Percentiles rank a stretch among this genome's conserved stretches.
Conservation (phyloP, 1,140 invertebrate genomes). For the Diorhabda elongata region DNA sequence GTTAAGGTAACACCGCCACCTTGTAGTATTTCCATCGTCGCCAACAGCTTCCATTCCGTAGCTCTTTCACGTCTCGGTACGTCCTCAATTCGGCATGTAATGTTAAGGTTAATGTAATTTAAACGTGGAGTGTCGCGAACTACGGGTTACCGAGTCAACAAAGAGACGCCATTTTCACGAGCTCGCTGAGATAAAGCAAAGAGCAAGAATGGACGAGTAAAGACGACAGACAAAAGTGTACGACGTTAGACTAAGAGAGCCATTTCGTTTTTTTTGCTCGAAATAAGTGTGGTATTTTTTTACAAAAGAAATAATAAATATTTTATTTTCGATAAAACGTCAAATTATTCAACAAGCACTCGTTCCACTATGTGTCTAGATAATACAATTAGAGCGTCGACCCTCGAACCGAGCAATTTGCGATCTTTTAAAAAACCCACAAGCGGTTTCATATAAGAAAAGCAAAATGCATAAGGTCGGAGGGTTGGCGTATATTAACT, state of each 20-base stretch:
- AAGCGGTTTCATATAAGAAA: conserved; percentile 8
- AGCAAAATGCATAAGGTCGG: conserved; percentile 9
- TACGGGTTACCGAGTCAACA: conserved; percentile 47
- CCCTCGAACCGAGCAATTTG: conserved; percentile 11
- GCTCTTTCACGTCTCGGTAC: conserved; percentile 47
- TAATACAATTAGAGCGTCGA: background rate
- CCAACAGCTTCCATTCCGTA: conserved; percentile 18
- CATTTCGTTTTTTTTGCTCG: too few species aligned
- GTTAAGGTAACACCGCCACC: too few species aligned
- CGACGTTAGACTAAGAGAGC: too few species aligned
- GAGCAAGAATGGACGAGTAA: conserved; percentile 14
- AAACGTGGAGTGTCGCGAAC: conserved; percentile 44
- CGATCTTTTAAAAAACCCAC: conserved; percentile 13
- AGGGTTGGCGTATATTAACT: conserved; percentile 31
- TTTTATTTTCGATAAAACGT: too few species aligned
- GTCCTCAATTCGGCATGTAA: conserved; percentile 50
- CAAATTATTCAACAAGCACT: too few species aligned
- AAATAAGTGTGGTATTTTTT: too few species aligned
- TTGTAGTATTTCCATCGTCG: background rate
- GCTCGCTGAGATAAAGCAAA: conserved; percentile 24
- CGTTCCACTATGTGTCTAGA: too few species aligned
- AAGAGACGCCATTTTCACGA: conserved; percentile 45
- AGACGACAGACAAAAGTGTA: background rate
- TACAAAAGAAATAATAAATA: too few species aligned
- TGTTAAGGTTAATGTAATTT: conserved; percentile 51